phyloP scores from a whole-genome alignment of 1,140 invertebrate genomes.

The Heterodera carotae region DNA sequence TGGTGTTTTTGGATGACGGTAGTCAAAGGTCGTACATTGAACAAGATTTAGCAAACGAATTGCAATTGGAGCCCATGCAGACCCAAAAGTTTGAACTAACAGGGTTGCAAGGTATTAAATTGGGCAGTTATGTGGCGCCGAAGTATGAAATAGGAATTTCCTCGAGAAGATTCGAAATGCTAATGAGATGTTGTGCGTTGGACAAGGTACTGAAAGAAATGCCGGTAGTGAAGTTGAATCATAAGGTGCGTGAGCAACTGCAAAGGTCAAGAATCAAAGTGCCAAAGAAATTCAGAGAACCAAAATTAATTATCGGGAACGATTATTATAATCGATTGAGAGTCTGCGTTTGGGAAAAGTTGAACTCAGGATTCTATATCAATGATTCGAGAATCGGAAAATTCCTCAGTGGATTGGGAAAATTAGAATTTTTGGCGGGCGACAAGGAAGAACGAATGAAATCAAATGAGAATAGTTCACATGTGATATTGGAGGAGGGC shows the following conservation, averaged over 20 bases:
- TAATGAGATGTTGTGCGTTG: too few relatives aligned
- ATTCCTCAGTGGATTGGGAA: constrained; percentile 9
- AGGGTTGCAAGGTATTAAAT: background rate
- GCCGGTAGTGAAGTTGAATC: too few relatives aligned
- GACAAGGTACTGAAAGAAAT: too few relatives aligned
- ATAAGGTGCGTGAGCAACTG: too few relatives aligned
- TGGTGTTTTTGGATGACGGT: constrained; percentile 2
- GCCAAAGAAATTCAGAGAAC: background rate
- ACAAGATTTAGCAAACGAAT: background rate
- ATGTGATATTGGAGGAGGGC: background rate
- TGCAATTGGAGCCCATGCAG: background rate
- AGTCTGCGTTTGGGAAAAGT: background rate
- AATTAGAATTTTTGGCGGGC: background rate
- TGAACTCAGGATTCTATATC: background rate
- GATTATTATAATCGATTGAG: constrained; percentile 33
- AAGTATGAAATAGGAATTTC: too few relatives aligned
- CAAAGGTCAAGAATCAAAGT: too few relatives aligned
- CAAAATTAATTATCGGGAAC: constrained; percentile 25
- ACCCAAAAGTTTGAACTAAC: constrained; percentile 1
- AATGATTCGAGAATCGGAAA: background rate
- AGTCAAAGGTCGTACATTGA: constrained; percentile 12
- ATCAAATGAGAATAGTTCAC: background rate
- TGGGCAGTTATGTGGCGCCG: too few relatives aligned
- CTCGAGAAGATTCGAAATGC: too few relatives aligned
- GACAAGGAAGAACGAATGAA: background rate